These are phyloP conservation scores for Tarsius wallacei DNA, from an alignment of 2,797 vertebrate genomes.

Conservation along the genomic window DNA sequence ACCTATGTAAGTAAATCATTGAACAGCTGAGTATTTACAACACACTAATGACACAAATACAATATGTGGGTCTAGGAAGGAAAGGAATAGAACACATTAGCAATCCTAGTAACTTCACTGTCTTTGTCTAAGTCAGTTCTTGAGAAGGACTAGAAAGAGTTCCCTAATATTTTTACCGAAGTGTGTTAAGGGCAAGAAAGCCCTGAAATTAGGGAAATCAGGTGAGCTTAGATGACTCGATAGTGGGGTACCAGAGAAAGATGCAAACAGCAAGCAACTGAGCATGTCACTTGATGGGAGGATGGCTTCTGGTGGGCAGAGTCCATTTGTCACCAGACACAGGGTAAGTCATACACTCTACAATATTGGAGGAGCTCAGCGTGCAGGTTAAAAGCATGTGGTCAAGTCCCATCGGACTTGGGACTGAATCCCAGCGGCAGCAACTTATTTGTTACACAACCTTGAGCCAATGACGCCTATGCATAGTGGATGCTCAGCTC, in stretches of 20 bases:
- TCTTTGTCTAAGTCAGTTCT: constrained; percentile 46
- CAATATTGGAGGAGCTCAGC: neutral
- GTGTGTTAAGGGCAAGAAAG: neutral
- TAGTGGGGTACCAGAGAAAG: neutral
- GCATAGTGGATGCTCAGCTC: neutral
- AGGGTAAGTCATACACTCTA: neutral
- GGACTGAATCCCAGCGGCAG: neutral
- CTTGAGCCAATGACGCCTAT: neutral
- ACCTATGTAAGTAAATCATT: neutral
- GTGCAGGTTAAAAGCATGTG: neutral
- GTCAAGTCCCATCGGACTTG: neutral
- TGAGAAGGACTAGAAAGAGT: neutral
- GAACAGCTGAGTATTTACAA: neutral
- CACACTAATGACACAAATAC: neutral
- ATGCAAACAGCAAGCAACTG: neutral
- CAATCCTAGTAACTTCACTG: neutral
- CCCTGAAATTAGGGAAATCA: neutral
- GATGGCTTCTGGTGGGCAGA: neutral
- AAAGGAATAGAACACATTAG: constrained; percentile 22
- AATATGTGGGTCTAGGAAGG: neutral
- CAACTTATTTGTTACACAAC: neutral
- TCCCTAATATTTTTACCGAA: neutral
- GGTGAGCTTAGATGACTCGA: neutral
- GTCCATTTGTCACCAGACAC: neutral
- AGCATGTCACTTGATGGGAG: neutral